Evolutionary conservation across 2,797 vertebrate species (phyloP).

Genomic region (Nannoperca obscura): DNA sequence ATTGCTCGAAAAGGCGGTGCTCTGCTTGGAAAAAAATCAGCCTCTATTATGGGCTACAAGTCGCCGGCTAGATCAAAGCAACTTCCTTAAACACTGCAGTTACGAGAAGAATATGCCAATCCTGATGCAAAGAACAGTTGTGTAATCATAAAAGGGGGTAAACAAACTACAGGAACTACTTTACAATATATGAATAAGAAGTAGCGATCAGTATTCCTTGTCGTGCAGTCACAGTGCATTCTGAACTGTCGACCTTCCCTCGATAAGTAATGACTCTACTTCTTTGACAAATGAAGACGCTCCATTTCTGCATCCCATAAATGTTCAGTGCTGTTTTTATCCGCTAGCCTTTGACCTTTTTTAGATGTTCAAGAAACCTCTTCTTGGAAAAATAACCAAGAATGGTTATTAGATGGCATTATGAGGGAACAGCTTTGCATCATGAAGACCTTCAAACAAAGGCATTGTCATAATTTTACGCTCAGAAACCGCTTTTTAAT

Average conservation of each 20-base stretch:
- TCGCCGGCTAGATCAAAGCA: constrained; percentile 48
- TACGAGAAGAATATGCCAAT: neutral
- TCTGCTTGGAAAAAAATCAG: constrained; percentile 56
- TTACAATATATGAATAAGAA: constrained; percentile 13
- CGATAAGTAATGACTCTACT: neutral
- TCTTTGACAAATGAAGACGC: neutral
- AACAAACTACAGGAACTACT: constrained; percentile 8
- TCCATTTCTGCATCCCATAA: constrained; percentile 4
- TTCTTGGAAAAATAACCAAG: too few species aligned
- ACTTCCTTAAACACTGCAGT: constrained; percentile 32
- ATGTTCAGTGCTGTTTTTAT: neutral
- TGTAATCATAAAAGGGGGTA: constrained; percentile 7
- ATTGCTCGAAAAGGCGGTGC: constrained; percentile 29
- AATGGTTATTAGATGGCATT: neutral
- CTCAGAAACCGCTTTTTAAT: neutral
- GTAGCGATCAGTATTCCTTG: neutral
- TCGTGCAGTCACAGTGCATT: neutral
- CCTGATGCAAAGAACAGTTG: constrained; percentile 33
- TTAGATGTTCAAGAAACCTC: neutral
- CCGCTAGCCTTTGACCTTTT: constrained; percentile 3
- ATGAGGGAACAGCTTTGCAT: neutral
- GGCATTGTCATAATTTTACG: neutral
- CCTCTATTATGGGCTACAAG: constrained; percentile 43
- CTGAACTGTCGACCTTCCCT: neutral
- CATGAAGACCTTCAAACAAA: neutral